Percentiles rank a stretch among this genome's conserved stretches.
phyloP scores from a whole-genome alignment of 2,113 vertebrate genomes.

The Morone saxatilis region DNA sequence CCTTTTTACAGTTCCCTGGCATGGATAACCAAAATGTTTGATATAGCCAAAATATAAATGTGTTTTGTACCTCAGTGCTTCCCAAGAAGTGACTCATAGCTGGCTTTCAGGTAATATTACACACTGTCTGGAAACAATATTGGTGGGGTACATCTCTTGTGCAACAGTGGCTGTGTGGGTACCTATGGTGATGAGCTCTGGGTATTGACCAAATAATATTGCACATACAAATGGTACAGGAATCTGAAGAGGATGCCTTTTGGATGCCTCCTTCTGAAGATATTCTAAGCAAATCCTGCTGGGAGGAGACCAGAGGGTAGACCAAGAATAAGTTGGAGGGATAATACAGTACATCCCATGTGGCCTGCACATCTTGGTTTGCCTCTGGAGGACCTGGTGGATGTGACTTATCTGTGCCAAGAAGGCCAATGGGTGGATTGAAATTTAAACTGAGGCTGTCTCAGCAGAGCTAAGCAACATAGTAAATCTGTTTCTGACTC shows the following conservation, averaged over 20 bases:
- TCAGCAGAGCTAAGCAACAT: background rate
- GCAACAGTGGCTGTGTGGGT: background rate
- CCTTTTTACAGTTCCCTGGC: conserved; percentile 12
- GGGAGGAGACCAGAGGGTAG: background rate
- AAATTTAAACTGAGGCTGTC: background rate
- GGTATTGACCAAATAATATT: background rate
- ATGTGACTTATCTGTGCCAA: background rate
- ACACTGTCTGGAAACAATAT: background rate
- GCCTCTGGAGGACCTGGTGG: background rate
- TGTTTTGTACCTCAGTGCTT: background rate
- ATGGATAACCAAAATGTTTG: conserved; percentile 12
- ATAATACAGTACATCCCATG: background rate
- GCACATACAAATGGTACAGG: too few species aligned
- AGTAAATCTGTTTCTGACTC: background rate
- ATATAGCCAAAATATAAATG: conserved; percentile 42
- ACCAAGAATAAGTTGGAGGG: background rate
- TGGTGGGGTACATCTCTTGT: background rate
- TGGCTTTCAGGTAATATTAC: conserved; percentile 12
- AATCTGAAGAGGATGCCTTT: background rate
- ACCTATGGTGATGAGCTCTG: background rate
- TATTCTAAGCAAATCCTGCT: background rate
- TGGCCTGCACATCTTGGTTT: background rate
- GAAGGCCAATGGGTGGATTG: too few species aligned
- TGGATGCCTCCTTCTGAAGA: background rate
- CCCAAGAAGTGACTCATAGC: conserved; percentile 35